Percentiles rank a stretch among this genome's conserved stretches.
Evolutionary conservation across 2,888 invertebrate genomes (phyloP).

Genomic region (Hemistola chrysoprasaria): DNA sequence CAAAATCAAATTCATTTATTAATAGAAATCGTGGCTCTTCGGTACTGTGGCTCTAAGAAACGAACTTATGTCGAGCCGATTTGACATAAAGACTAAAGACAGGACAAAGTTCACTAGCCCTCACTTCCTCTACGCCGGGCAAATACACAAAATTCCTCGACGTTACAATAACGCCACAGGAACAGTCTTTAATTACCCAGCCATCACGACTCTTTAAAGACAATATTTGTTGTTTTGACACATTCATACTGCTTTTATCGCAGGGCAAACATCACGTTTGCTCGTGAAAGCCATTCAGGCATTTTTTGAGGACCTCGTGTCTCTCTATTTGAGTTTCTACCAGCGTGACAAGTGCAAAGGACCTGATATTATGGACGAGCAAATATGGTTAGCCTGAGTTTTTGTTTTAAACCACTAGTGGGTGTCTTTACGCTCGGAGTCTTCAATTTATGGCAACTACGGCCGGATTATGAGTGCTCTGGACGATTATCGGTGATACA

Average conservation of each 20-base stretch:
- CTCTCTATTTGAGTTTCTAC: slow-evolving; percentile 72
- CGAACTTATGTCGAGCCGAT: slow-evolving; percentile 2
- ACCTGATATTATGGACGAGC: slow-evolving; percentile 63
- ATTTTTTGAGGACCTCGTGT: slow-evolving; percentile 66
- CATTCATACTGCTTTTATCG: slow-evolving; percentile 80
- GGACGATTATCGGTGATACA: slow-evolving; percentile 33
- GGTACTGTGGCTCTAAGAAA: too few relatives aligned
- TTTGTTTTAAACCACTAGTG: slow-evolving; percentile 56
- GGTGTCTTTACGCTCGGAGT: slow-evolving; percentile 44
- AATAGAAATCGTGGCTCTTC: too few relatives aligned
- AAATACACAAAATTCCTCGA: slow-evolving; percentile 26
- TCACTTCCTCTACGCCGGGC: slow-evolving; percentile 22
- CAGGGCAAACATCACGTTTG: slow-evolving; percentile 73
- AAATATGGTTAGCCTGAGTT: slow-evolving; percentile 66
- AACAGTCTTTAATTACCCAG: slow-evolving; percentile 57
- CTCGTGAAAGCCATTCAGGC: slow-evolving; percentile 73
- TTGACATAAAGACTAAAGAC: slow-evolving; percentile 1
- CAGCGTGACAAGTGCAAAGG: slow-evolving; percentile 78
- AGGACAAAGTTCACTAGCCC: slow-evolving; percentile 22
- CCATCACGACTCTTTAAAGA: slow-evolving; percentile 52
- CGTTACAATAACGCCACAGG: slow-evolving; percentile 29
- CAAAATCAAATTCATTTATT: too few relatives aligned
- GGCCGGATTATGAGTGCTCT: slow-evolving; percentile 40
- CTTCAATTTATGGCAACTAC: slow-evolving; percentile 50
- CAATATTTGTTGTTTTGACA: slow-evolving; percentile 82